Conservation (phyloP, 1,140 invertebrate genomes). For the Gryon sp. region DNA sequence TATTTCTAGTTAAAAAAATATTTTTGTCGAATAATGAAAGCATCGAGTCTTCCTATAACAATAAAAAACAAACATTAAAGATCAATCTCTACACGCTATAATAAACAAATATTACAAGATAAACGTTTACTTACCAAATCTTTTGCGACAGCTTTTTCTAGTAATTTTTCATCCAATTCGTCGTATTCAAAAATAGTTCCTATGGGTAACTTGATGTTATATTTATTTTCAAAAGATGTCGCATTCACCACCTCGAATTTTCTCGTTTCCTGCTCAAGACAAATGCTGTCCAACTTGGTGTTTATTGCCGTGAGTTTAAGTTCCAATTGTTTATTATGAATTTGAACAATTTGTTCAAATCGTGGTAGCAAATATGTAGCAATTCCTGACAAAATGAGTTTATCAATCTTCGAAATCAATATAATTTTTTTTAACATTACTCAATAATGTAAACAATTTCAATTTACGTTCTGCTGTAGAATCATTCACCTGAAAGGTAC, state of each 20-base stretch:
- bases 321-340: slow-evolving; percentile 1
- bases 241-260: slow-evolving; percentile 10
- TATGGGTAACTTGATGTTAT: slow-evolving; percentile 4
- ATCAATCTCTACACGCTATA: not conserved
- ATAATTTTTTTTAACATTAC: no score
- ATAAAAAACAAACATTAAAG: slow-evolving; percentile 6
- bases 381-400: no score
- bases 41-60: slow-evolving; percentile 13
- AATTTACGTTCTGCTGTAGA: no score
- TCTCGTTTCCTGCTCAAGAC: not conserved
- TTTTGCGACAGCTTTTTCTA: slow-evolving; percentile 2
- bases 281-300: slow-evolving; percentile 11
- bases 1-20: slow-evolving; percentile 11
- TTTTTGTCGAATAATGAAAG: not conserved
- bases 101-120: slow-evolving; percentile 2
- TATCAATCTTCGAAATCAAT: no score
- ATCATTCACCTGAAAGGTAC: no score
- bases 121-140: slow-evolving; percentile 3
- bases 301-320: not conserved
- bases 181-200: not conserved
- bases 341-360: slow-evolving; percentile 7
- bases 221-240: slow-evolving; percentile 12
- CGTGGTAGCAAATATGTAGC: slow-evolving; percentile 1
- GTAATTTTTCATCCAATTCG: slow-evolving; percentile 10
- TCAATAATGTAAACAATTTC: no score